Evolutionary conservation across 2,797 vertebrate genomes (phyloP), one percentile per base, ranked within the genome.

Genomic region (Cossypha caffra): DNA sequence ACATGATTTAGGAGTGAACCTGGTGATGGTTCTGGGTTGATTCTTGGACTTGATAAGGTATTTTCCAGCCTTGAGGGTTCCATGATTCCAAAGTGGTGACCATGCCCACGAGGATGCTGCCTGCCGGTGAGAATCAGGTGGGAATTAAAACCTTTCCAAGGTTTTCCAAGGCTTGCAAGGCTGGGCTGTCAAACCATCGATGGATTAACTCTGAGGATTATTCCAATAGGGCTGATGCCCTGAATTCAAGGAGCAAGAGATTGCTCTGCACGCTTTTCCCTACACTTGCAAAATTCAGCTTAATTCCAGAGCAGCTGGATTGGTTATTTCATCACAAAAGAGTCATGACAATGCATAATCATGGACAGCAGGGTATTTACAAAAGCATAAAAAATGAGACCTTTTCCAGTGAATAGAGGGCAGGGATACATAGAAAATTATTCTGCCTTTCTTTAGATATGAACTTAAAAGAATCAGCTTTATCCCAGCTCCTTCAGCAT

Each of bases 261-360:
- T 58, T 47, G 17, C 29, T 69, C 40, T 62, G 6, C 25, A 35
- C 9, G 7, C 57, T 90, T 66, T 82, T 4, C 42, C 48, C 38
- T 40, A 55, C 80, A 28, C 45, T 85, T 89, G n/a, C 45, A 87
- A 74, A 76, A 85, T 63, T 71, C 45, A 82, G 16, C 64, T 83
- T 51, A 52, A 82, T 79, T 91, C 38, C 38, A 54, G 71, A 68
- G 31, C 38, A 80, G 57, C 38, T 87, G 73, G 81, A 61, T 78
- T 61, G 88, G 79, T 43, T 54, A 80, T 81, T 93, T 81, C 59
- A 88, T 83, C 86, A 86, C 31, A 71, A 85, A 92, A 64, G 14
- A 85, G 26, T 61, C 62, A 26, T 90, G 92, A 66, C 72, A 93
- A 93, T 82, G 68, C 75, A 58, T 85, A 77, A 94, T 89, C 81